These are phyloP conservation scores for Bathynomus jamesi DNA, from an alignment of 1,140 invertebrate species.

Conservation along the genomic window DNA sequence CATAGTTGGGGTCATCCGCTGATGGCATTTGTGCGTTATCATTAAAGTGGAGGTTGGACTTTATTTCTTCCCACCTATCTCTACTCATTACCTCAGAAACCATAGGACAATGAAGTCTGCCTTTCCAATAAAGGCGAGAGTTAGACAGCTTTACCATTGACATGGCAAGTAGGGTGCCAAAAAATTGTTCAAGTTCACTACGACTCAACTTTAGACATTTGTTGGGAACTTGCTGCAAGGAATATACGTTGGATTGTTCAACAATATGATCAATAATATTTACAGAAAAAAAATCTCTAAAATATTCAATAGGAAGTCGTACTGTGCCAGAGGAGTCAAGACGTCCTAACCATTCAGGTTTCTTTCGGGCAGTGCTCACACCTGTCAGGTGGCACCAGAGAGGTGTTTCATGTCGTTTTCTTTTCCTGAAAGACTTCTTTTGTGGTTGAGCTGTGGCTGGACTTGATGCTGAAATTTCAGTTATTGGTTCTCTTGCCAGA, in stretches of 20 bases:
- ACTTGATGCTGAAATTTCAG: no score
- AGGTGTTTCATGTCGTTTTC: no score
- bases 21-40: constrained; percentile 7
- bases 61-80: constrained; percentile 17
- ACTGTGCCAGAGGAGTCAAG: no score
- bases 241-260: constrained; percentile 19
- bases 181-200: constrained; percentile 20
- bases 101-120: constrained; percentile 7
- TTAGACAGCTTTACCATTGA: no score
- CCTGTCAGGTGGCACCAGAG: no score
- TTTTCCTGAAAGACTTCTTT: no score
- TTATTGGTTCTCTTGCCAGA: no score
- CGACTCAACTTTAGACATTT: constrained; percentile 12
- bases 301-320: neutral
- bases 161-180: no score
- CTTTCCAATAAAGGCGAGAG: no score
- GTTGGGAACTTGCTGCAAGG: constrained; percentile 19
- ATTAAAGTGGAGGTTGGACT: constrained; percentile 15
- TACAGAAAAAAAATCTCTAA: constrained; percentile 11
- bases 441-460: no score
- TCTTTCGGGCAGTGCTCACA: no score
- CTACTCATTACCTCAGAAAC: constrained; percentile 17
- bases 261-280: constrained; percentile 14
- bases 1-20: neutral
- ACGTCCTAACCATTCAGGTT: no score